A percentile compares a stretch with the other conserved stretches of the same genome.
Evolutionary conservation across 2,797 vertebrate genomes (phyloP).

Genomic region (Avahi laniger): DNA sequence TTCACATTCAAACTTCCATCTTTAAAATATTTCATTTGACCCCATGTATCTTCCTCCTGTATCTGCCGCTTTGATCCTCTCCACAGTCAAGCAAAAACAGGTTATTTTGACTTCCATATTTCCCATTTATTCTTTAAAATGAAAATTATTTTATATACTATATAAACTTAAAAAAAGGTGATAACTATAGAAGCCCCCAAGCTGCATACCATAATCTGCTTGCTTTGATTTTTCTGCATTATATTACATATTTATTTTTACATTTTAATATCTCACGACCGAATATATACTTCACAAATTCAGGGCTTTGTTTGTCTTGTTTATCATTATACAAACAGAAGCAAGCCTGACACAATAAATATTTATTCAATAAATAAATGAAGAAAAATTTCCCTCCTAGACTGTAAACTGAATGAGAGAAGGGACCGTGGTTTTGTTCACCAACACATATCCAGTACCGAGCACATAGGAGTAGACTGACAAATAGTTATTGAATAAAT

Average conservation of each 20-base stretch:
- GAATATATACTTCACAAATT: neutral
- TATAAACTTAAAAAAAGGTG: neutral
- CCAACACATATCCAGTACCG: neutral
- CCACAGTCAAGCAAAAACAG: neutral
- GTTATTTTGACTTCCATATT: neutral
- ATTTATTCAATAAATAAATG: neutral
- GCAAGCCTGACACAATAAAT: neutral
- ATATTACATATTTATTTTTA: neutral
- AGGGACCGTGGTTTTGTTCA: neutral
- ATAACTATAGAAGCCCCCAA: neutral
- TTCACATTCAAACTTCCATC: neutral
- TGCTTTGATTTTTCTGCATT: neutral
- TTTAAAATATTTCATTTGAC: constrained; percentile 9
- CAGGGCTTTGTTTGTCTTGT: neutral
- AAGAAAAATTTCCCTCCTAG: neutral
- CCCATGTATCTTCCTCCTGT: neutral
- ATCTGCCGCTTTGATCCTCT: neutral
- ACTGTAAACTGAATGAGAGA: neutral
- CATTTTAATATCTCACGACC: neutral
- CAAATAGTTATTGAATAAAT: constrained; percentile 1
- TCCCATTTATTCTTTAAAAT: neutral
- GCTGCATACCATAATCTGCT: neutral
- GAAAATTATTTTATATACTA: neutral
- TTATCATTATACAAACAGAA: neutral
- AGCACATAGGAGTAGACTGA: neutral